Percentiles rank a stretch among this genome's conserved stretches.
Conservation (phyloP, 2,888 invertebrate species). For the Drosophila ezoana region DNA sequence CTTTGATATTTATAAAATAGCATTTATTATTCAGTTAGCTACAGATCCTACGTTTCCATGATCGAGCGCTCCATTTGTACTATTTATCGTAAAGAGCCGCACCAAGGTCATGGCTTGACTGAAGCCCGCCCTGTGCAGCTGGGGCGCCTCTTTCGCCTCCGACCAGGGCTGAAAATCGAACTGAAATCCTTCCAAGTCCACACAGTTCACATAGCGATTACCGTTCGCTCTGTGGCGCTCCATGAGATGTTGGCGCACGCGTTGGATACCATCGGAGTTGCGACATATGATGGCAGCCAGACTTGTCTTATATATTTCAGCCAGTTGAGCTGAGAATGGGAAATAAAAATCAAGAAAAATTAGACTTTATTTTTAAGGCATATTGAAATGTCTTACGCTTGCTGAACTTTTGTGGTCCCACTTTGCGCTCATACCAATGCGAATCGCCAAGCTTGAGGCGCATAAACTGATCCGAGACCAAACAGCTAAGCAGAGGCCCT, state of each 20-base stretch:
- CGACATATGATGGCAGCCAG: slow-evolving; percentile 91
- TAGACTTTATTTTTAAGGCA: background rate
- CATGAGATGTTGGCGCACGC: slow-evolving; percentile 90
- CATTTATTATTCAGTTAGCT: slow-evolving; percentile 2
- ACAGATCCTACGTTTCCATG: background rate
- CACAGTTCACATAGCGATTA: slow-evolving; percentile 88
- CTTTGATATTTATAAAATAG: background rate
- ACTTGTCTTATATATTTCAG: slow-evolving; percentile 91
- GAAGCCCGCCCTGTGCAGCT: slow-evolving; percentile 58
- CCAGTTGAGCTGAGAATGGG: slow-evolving; percentile 88
- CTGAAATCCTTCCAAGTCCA: slow-evolving; percentile 87
- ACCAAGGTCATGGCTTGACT: slow-evolving; percentile 62
- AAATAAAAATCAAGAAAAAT: background rate
- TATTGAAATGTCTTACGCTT: slow-evolving; percentile 85
- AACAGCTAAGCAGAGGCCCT: slow-evolving; percentile 93
- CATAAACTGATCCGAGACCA: slow-evolving; percentile 94
- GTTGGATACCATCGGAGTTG: slow-evolving; percentile 89
- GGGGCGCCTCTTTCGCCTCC: slow-evolving; percentile 21
- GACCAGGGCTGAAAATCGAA: slow-evolving; percentile 87
- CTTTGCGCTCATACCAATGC: slow-evolving; percentile 93
- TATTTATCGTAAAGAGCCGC: slow-evolving; percentile 34
- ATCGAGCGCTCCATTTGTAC: background rate
- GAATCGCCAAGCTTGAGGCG: slow-evolving; percentile 93
- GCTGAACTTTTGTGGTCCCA: slow-evolving; percentile 88
- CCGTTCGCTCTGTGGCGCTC: slow-evolving; percentile 86